Conservation (phyloP, 2,888 invertebrate species). For the Rhodophaea formosa region DNA sequence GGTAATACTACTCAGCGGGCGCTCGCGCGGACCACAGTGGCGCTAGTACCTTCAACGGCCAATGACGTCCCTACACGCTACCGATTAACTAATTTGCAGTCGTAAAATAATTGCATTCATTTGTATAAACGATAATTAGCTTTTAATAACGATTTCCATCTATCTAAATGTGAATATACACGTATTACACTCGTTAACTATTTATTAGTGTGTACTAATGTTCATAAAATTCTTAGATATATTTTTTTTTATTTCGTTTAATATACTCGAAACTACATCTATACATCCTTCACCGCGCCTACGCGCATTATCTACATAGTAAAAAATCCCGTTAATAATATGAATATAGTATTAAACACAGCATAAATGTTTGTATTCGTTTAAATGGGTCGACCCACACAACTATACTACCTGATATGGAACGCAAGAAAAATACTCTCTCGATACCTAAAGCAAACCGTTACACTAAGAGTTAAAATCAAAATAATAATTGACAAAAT, state of each 20-base stretch:
- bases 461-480: conserved; percentile 41
- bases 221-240: conserved; percentile 65
- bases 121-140: conserved; percentile 29
- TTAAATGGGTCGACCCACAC: conserved; percentile 32
- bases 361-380: conserved; percentile 51
- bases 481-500: conserved; percentile 71
- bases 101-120: conserved; percentile 45
- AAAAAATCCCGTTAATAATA: conserved; percentile 59
- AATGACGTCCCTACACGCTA: conserved; percentile 22
- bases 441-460: conserved; percentile 52
- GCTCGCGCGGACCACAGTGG: too few relatives aligned
- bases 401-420: conserved; percentile 59
- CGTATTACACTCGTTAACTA: conserved; percentile 58
- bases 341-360: conserved; percentile 55
- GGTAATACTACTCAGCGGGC: conserved; percentile 39
- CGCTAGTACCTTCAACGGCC: not conserved
- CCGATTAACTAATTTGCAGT: conserved; percentile 52
- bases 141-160: conserved; percentile 49
- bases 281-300: conserved; percentile 70
- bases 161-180: conserved; percentile 69
- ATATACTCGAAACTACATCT: conserved; percentile 60
- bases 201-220: conserved; percentile 64
- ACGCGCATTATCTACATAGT: conserved; percentile 61
- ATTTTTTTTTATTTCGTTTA: conserved; percentile 52
- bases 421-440: conserved; percentile 62